Evolutionary conservation across 2,888 invertebrate species (phyloP).

Genomic region (Drosophila differens): DNA sequence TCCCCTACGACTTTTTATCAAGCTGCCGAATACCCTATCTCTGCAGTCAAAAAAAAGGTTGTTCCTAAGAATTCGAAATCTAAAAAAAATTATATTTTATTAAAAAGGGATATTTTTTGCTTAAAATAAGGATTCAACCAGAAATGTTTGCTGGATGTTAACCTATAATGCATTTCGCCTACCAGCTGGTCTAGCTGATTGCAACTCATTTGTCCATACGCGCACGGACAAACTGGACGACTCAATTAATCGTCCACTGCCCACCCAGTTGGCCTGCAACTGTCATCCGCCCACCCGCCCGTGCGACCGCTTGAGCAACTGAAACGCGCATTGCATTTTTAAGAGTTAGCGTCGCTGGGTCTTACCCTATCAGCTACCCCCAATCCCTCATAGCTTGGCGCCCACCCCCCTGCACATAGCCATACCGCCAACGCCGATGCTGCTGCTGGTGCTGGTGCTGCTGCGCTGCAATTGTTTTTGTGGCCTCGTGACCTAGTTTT

Average conservation of each 20-base stretch:
- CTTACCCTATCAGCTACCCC: slow-evolving; percentile 17
- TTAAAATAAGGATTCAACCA: not conserved
- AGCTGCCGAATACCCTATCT: not conserved
- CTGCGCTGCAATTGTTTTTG: slow-evolving; percentile 75
- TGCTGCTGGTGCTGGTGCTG: slow-evolving; percentile 36
- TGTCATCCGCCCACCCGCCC: slow-evolving; percentile 2
- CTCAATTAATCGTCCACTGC: slow-evolving; percentile 3
- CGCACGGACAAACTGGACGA: slow-evolving; percentile 28
- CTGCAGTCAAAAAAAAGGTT: not conserved
- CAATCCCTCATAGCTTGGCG: not conserved
- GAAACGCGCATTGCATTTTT: slow-evolving; percentile 66
- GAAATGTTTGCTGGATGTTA: not conserved
- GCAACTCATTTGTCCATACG: slow-evolving; percentile 54
- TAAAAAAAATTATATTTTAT: not conserved
- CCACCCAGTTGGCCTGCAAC: slow-evolving; percentile 5
- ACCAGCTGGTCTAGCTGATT: not conserved
- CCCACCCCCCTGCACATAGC: not conserved
- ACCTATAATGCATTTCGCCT: not conserved
- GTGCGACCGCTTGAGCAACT: slow-evolving; percentile 1
- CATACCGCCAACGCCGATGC: slow-evolving; percentile 21
- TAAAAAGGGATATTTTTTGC: not conserved
- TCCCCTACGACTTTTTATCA: not conserved
- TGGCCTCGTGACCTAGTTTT: slow-evolving; percentile 82
- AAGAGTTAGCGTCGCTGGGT: slow-evolving; percentile 34
- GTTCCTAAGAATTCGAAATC: not conserved